Evolutionary conservation across 2,888 invertebrate species (phyloP).

Genomic region (Synanthedon vespiformis): DNA sequence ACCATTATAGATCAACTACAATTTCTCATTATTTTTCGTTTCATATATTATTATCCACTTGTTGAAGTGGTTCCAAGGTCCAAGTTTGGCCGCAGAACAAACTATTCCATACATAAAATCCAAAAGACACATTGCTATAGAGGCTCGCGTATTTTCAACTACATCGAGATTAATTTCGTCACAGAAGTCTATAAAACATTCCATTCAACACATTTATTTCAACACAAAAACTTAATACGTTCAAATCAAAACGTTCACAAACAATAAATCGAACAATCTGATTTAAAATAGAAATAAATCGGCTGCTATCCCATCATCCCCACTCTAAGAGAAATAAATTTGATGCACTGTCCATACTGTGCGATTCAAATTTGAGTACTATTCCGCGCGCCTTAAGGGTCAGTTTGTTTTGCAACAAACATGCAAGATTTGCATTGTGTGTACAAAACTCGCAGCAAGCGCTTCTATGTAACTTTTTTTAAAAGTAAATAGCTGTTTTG

Average conservation of each 20-base stretch:
- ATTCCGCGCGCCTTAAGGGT: neutral
- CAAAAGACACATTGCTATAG: too few relatives aligned
- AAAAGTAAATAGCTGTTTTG: neutral
- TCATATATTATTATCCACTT: too few relatives aligned
- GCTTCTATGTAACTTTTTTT: slow-evolving; percentile 11
- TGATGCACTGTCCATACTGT: neutral
- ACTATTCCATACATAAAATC: too few relatives aligned
- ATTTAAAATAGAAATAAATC: slow-evolving; percentile 4
- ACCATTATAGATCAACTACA: too few relatives aligned
- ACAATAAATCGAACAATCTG: slow-evolving; percentile 11
- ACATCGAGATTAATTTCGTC: too few relatives aligned
- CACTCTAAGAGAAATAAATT: slow-evolving; percentile 10
- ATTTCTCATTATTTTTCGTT: too few relatives aligned
- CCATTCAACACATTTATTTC: neutral
- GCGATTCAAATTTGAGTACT: neutral
- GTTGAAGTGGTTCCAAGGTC: too few relatives aligned
- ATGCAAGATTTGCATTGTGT: slow-evolving; percentile 6
- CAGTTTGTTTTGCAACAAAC: neutral
- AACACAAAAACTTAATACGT: neutral
- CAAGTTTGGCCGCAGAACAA: too few relatives aligned
- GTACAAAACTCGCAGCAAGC: slow-evolving; percentile 11
- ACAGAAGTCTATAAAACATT: too few relatives aligned
- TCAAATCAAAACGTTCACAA: slow-evolving; percentile 4
- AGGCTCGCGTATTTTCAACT: too few relatives aligned
- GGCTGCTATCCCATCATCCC: slow-evolving; percentile 18